phyloP scores from a whole-genome alignment of 2,113 vertebrate genomes.

The Nymphicus hollandicus region DNA sequence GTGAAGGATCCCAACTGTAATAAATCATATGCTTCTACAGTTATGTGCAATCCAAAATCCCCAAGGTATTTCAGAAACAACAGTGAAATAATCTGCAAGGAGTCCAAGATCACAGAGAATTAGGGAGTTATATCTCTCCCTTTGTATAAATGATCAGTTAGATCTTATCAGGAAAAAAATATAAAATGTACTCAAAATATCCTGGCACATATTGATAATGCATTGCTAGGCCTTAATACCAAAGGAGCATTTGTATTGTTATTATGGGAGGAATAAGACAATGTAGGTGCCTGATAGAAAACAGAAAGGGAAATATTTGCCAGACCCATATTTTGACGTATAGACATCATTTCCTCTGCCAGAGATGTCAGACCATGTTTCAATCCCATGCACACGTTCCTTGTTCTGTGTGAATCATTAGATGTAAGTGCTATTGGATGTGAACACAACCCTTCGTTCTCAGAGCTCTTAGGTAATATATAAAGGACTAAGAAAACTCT shows the following conservation, averaged over 20 bases:
- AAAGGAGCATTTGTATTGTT: not conserved
- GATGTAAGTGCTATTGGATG: not conserved
- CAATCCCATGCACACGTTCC: rapidly evolving
- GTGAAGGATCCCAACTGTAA: not conserved
- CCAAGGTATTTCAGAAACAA: not conserved
- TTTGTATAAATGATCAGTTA: not conserved
- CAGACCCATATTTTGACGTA: not conserved
- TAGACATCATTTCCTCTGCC: not conserved
- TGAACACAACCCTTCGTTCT: not conserved
- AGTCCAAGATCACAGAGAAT: not conserved
- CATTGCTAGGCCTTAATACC: not conserved
- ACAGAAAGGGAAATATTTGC: not conserved
- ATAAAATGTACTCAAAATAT: not conserved
- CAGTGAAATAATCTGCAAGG: not conserved
- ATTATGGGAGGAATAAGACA: not conserved
- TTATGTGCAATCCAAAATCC: not conserved
- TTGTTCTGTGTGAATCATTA: not conserved
- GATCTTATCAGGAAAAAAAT: not conserved
- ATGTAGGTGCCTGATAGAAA: not conserved
- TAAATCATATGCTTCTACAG: not conserved
- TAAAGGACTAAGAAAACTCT: not conserved
- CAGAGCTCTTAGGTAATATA: not conserved
- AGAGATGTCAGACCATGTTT: not conserved
- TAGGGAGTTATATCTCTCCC: not conserved
- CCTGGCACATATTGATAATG: not conserved